Evolutionary conservation across 2,797 vertebrate genomes (phyloP).

Genomic region (Falco berigora): DNA sequence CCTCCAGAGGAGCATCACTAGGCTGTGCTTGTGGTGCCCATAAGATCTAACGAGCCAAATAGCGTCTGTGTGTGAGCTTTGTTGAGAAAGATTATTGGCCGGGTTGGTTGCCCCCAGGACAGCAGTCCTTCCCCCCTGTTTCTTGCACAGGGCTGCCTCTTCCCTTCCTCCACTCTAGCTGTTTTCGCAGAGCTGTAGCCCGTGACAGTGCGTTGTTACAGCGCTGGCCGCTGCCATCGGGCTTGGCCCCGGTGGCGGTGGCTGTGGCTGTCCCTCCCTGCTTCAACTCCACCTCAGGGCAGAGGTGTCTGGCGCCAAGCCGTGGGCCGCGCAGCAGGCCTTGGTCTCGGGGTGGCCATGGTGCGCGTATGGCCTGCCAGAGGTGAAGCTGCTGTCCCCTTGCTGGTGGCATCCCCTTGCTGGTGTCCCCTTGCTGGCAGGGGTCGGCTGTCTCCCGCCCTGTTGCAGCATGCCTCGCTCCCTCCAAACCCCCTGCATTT

Average conservation of each 20-base stretch:
- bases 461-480: background rate
- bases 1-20: background rate
- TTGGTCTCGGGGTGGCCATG: rapidly evolving
- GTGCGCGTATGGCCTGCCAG: background rate
- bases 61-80: background rate
- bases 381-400: background rate
- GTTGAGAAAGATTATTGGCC: background rate
- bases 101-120: rapidly evolving
- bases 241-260: background rate
- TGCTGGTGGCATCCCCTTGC: background rate
- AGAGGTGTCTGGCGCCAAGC: background rate
- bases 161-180: rapidly evolving
- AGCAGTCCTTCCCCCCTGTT: background rate
- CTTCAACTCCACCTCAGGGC: background rate
- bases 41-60: background rate
- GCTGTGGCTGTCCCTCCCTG: rapidly evolving
- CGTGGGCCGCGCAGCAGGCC: rapidly evolving
- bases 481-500: background rate
- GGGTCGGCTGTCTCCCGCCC: rapidly evolving
- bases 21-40: no score
- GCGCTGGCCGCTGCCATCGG: background rate
- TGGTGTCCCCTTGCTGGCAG: background rate
- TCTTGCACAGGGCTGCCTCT: background rate
- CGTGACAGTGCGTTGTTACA: rapidly evolving
- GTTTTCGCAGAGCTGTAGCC: background rate